These are phyloP conservation scores for Sebastes schlegelii DNA, from an alignment of 2,113 vertebrate species.

Conservation along the genomic window DNA sequence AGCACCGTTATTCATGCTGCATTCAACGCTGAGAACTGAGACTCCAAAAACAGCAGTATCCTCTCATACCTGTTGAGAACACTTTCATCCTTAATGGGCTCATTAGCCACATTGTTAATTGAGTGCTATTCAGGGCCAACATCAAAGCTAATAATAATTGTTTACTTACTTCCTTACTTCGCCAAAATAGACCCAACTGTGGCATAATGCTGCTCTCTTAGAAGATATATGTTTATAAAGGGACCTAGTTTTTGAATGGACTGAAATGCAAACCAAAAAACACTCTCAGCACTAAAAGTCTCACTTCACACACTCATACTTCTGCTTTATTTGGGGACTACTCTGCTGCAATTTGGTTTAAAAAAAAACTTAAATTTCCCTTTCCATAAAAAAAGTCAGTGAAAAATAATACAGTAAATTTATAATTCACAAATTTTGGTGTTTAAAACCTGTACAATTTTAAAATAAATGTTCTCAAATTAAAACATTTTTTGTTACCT, in stretches of 20 bases:
- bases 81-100: slow-evolving; percentile 88
- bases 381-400: background rate
- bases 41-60: slow-evolving; percentile 80
- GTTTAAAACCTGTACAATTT: background rate
- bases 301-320: slow-evolving; percentile 28
- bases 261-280: slow-evolving; percentile 17
- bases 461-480: background rate
- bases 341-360: slow-evolving; percentile 7
- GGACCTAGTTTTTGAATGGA: slow-evolving; percentile 56
- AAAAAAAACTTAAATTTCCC: background rate
- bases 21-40: slow-evolving; percentile 78
- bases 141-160: slow-evolving; percentile 87
- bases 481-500: background rate
- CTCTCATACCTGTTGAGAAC: slow-evolving; percentile 88
- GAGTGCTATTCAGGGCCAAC: slow-evolving; percentile 84
- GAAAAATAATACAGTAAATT: background rate
- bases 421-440: background rate
- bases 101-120: slow-evolving; percentile 87
- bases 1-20: slow-evolving; percentile 78
- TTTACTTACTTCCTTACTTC: slow-evolving; percentile 81
- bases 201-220: slow-evolving; percentile 68
- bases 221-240: slow-evolving; percentile 61
- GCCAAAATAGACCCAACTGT: slow-evolving; percentile 72
- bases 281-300: slow-evolving; percentile 40
- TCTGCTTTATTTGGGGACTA: slow-evolving; percentile 11